Evolutionary conservation across 2,888 invertebrate species (phyloP).

Genomic region (Tromatobia lineatoria): DNA sequence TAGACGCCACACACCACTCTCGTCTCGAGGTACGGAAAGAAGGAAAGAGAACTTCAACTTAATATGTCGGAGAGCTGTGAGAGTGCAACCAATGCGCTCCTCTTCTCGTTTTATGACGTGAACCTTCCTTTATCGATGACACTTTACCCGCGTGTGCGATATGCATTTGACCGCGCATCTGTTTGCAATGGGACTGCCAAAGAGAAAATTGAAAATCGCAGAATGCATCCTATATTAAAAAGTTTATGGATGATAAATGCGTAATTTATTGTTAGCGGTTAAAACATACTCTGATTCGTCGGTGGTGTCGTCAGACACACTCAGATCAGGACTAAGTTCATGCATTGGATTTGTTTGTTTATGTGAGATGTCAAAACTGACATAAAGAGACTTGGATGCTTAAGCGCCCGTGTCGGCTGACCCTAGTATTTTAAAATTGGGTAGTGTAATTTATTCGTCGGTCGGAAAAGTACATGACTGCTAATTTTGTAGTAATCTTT

Average conservation of each 20-base stretch:
- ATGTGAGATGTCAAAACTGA: too few relatives aligned
- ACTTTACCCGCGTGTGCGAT: not conserved
- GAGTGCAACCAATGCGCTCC: conserved; percentile 22
- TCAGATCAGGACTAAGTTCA: too few relatives aligned
- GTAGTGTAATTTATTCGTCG: not conserved
- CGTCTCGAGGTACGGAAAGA: conserved; percentile 43
- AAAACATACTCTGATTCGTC: too few relatives aligned
- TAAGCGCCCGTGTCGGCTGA: too few relatives aligned
- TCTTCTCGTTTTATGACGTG: conserved; percentile 50
- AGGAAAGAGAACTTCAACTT: conserved; percentile 53
- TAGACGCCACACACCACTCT: conserved; percentile 65
- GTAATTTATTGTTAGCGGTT: too few relatives aligned
- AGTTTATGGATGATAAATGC: too few relatives aligned
- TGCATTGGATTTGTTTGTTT: too few relatives aligned
- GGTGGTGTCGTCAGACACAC: too few relatives aligned
- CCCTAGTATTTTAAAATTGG: not conserved
- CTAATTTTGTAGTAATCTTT: too few relatives aligned
- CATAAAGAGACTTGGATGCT: too few relatives aligned
- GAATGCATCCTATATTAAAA: not conserved
- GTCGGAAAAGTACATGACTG: not conserved
- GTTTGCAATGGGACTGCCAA: not conserved
- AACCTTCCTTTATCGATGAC: conserved; percentile 18
- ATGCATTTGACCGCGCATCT: not conserved
- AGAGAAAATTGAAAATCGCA: not conserved
- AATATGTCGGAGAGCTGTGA: conserved; percentile 49